Percentiles rank a stretch among this genome's conserved stretches.
phyloP scores from a whole-genome alignment of 2,888 invertebrate genomes.

The Camponotus fellah region DNA sequence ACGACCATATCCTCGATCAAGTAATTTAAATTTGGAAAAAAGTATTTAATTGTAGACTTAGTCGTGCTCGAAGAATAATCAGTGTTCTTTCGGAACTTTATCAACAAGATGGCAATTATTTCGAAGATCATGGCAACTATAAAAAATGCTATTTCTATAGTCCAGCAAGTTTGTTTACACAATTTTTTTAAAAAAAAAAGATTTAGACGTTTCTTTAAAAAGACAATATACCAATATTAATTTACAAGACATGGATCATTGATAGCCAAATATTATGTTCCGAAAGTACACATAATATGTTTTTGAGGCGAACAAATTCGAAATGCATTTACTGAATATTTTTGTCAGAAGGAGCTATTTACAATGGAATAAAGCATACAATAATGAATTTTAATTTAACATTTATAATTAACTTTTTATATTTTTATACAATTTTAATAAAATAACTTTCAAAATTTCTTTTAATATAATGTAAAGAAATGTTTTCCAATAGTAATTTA shows the following conservation, averaged over 20 bases:
- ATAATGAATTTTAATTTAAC: not conserved
- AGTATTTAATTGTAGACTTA: not conserved
- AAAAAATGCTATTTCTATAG: not conserved
- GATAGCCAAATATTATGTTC: not conserved
- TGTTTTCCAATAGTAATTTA: no score
- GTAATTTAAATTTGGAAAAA: no score
- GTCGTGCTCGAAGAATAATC: not conserved
- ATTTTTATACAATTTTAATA: no score
- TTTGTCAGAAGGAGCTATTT: not conserved
- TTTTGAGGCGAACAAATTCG: not conserved
- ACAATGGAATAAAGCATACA: not conserved
- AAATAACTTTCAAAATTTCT: no score
- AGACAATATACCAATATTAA: not conserved
- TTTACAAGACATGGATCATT: not conserved
- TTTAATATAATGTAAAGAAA: no score
- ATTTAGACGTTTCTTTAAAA: not conserved
- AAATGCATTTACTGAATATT: not conserved
- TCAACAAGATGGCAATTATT: not conserved
- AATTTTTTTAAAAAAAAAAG: not conserved
- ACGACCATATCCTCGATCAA: no score
- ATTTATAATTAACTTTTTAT: no score
- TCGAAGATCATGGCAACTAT: not conserved
- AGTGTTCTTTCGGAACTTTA: not conserved
- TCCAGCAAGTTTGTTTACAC: not conserved
- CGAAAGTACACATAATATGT: not conserved